Evolutionary conservation across 2,797 vertebrate species (phyloP), one percentile per base, ranked within the genome.

Genomic region (Cottoperca gobio): DNA sequence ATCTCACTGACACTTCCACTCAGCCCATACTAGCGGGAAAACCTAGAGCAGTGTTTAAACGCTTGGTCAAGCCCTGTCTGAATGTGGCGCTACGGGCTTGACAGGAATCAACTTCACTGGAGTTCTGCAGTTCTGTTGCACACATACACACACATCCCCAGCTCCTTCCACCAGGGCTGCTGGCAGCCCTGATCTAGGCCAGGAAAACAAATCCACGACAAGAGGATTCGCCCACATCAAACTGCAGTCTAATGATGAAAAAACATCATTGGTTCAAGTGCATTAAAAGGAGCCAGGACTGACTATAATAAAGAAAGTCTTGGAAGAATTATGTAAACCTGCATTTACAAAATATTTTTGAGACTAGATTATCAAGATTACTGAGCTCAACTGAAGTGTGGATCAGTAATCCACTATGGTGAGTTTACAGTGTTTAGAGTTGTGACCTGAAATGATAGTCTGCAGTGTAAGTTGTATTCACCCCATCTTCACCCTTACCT

Each of bases 31-130:
- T 64, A 88, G 83, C 40, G 17, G 76, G 87, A 88, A 91, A 88
- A 87, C 89, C 89, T 81, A 53, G 69, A 88, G 88, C 89, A 81
- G 79, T 60, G 70, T 90, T 93, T 91, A 91, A 93, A 89, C 71
- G 86, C 88, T 88, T 84, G 88, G 85, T 84, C 89, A 89, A 88
- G 84, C 83, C 85, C 85, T 88, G 85, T 89, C 90, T 88, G 87
- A 89, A 73, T 78, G 82, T 65, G 79, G 68, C 74, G 81, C 83
- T 81, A 76, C 31, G 21, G 82, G 79, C 89, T 81, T 89, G 91
- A 89, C 91, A 90, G 89, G 73, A 90, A 86, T 91, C 85, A 89
- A 90, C 89, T 86, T 85, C 83, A 78, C 79, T 58, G 80, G 70
- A 75, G 70, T 76, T 80, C 77, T 73, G 65, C 84, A 76, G 45